phyloP scores from a whole-genome alignment of 2,113 vertebrate genomes.

The Pygoscelis adeliae region DNA sequence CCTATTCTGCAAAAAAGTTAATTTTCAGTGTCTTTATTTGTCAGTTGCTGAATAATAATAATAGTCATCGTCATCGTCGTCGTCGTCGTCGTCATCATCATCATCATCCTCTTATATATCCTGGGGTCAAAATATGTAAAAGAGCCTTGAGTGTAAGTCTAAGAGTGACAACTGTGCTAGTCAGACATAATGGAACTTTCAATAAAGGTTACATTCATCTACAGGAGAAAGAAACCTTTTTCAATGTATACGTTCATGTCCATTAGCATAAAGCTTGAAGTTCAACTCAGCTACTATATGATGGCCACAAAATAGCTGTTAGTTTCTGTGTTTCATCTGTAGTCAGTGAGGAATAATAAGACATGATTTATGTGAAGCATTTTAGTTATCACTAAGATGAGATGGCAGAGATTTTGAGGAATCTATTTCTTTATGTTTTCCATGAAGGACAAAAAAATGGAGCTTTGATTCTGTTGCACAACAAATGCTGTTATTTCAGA shows the following conservation, averaged over 20 bases:
- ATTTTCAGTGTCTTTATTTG: neutral
- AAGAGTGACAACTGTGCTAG: neutral
- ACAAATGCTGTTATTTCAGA: neutral
- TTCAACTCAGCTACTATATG: neutral
- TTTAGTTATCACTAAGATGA: neutral
- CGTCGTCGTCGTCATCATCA: too few relatives aligned
- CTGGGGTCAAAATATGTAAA: neutral
- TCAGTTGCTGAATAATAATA: neutral
- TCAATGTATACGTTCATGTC: neutral
- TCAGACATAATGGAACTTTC: neutral
- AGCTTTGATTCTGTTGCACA: neutral
- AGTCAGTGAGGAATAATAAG: neutral
- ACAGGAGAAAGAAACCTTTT: neutral
- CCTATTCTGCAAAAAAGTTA: neutral
- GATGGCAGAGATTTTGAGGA: neutral
- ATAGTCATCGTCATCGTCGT: fast-evolving
- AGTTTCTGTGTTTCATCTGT: neutral
- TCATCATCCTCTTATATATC: neutral
- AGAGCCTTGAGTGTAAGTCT: neutral
- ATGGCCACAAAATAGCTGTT: neutral
- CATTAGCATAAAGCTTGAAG: neutral
- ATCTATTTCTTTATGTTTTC: neutral
- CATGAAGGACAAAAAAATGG: neutral
- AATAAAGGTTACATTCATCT: neutral
- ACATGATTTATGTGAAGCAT: neutral